Conservation (phyloP, 2,797 vertebrate genomes). For the Melanotaenia parkinsoni region DNA sequence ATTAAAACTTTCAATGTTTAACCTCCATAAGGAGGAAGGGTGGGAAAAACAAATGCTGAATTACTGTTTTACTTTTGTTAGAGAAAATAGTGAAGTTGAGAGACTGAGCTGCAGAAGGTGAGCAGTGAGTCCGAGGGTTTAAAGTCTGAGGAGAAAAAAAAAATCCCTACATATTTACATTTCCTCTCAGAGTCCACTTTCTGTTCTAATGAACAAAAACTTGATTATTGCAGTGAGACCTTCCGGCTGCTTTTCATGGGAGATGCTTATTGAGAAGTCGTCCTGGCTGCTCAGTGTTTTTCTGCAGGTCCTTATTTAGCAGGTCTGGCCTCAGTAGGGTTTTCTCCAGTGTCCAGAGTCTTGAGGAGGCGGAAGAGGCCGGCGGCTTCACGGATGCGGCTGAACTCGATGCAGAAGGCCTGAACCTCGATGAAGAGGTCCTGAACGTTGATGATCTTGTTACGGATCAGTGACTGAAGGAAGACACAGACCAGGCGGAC, state of each 20-base stretch:
- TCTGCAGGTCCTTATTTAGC: slow-evolving; percentile 81
- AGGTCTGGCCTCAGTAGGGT: slow-evolving; percentile 88
- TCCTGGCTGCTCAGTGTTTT: not conserved
- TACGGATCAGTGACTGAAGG: slow-evolving; percentile 96
- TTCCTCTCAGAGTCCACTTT: not conserved
- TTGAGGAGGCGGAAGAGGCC: slow-evolving; percentile 96
- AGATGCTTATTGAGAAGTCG: too few species aligned
- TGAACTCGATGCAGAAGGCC: slow-evolving; percentile 99
- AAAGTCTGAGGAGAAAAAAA: not conserved
- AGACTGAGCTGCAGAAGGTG: not conserved
- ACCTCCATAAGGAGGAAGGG: slow-evolving; percentile 12
- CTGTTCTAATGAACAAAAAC: slow-evolving; percentile 1
- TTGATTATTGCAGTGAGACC: not conserved
- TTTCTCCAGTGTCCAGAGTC: slow-evolving; percentile 95
- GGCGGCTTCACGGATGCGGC: slow-evolving; percentile 96
- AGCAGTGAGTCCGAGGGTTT: not conserved
- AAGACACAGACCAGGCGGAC: slow-evolving; percentile 98
- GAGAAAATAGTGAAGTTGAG: not conserved
- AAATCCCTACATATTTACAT: slow-evolving; percentile 48
- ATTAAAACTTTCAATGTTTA: slow-evolving; percentile 34
- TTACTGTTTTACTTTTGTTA: not conserved
- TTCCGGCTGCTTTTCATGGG: too few species aligned
- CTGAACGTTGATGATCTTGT: slow-evolving; percentile 99
- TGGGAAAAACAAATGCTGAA: slow-evolving; percentile 6
- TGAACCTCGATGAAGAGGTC: slow-evolving; percentile 99